Evolutionary conservation across 2,113 vertebrate genomes (phyloP).

Genomic region (Rhineura floridana): DNA sequence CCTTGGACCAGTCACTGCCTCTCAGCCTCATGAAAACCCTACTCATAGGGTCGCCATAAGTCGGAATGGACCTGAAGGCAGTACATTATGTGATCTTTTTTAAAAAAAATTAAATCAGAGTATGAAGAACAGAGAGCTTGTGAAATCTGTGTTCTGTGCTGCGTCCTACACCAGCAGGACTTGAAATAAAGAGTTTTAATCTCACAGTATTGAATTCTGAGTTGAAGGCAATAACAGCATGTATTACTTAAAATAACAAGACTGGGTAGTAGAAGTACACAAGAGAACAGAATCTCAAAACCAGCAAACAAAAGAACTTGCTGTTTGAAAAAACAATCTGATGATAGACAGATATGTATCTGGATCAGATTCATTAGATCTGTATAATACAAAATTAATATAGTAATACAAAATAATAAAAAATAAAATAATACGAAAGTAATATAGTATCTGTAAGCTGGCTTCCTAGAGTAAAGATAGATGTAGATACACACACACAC

Average conservation of each 20-base stretch:
- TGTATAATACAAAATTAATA: neutral
- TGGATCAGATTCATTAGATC: neutral
- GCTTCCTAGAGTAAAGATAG: too few species aligned
- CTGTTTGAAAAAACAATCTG: neutral
- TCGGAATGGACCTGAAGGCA: too few species aligned
- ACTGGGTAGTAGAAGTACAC: neutral
- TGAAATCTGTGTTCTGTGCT: neutral
- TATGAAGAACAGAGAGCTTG: neutral
- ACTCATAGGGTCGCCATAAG: too few species aligned
- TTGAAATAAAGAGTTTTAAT: conserved; percentile 18
- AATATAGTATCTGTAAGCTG: neutral
- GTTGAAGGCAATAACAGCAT: neutral
- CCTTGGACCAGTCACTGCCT: too few species aligned
- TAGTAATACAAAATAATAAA: too few species aligned
- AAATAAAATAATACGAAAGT: too few species aligned
- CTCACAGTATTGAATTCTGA: neutral
- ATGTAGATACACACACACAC: too few species aligned
- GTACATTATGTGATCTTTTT: conserved; percentile 3
- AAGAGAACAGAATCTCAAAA: neutral
- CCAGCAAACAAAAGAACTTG: neutral
- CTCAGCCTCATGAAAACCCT: too few species aligned
- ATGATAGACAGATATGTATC: neutral
- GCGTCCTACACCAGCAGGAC: neutral
- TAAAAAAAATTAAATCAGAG: neutral
- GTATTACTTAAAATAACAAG: neutral